Evolutionary conservation across 1,140 invertebrate species (phyloP), one percentile per base, ranked within the genome.

Genomic region (Drosophila pseudoobscura): DNA sequence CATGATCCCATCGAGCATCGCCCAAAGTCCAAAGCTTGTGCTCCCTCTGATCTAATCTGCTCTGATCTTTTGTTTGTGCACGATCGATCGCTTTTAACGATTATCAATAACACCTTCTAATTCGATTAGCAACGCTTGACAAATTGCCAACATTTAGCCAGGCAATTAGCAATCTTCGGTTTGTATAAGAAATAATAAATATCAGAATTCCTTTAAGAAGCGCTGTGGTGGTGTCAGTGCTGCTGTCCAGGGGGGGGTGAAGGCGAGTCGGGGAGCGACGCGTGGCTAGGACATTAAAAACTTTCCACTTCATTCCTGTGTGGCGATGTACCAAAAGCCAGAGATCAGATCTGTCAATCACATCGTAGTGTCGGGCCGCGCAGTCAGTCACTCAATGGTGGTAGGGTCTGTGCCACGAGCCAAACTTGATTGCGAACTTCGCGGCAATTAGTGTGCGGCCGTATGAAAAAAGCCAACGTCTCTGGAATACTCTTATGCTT

Each of bases 81-180:
- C 47, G 54, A 45, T 63, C 45, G 54, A 45, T 63, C 51, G 43
- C 66, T 74, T 44, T 43, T 55, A 62, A 58, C 46, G 31, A 50
- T 74, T 62, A 54, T 55, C 26, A n/a, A 41, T 9, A 49, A 44
- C 60, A 49, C 41, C 46, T 57, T 51, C 82, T 85, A 79, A 89
- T 79, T 88, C 29, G 50, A 89, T 89, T 88, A 89, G 72, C 78
- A 69, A 39, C 24, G 50, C 57, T 54, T 53, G 47, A 75, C 56
- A 61, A 87, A 72, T 69, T 88, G 22, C 6, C 49, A 45, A 68
- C 78, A 88, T 79, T 82, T 70, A 72, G 53, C 60, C 60, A 76
- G 52, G 45, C 61, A 64, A 78, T 79, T 88, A 61, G 64, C 71
- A 63, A 58, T 73, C 17, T 49, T 64, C 59, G 75, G 65, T 79